Base-by-base conservation (phyloP, 1,140 invertebrate species). In the Idris sp. region DNA sequence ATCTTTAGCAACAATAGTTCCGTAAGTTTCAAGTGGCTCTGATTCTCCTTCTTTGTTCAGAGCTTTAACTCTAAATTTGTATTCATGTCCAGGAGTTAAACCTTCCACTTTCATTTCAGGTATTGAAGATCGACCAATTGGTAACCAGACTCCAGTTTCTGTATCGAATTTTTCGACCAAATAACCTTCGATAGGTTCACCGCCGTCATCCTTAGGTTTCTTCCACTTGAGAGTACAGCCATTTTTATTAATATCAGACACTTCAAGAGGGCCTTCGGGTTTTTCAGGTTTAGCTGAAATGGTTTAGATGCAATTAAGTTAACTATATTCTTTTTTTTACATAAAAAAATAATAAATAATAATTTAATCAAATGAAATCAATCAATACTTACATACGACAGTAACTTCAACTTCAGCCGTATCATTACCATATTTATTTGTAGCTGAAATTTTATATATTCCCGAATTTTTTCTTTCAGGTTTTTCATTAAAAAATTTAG, bases 41-140 rank as follows among this genome's bases (percentile, higher is more conserved):
- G 97, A 98, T 87, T 97, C 96, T 28, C 98, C 97, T 88, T 99
- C 96, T 77, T 96, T 96, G 84, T 99, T 99, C 5, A 98, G 88
- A 6, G 98, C 98, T 80, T 97, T 97, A 1, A 99, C 97, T 56
- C 98, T 91, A 92, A 99, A 99, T 88, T 98, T 96, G 85, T 99
- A 99, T 81, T 98, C 96, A 82, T 98, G 95, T 54, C 97, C 97
- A 58, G 96, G 94, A 59, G 94, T 94, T 26, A 97, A 84, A 14
- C 95, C 95, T 64, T 93, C 93, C 0, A 98, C 95, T 85, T 95
- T 93, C 90, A 96, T 93, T 84, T 97, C 95, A 5, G 95, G 94
- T 15, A 92, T 91, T 56, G 90, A 89, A 15, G 92, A 92, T 85
- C 94, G 94, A 33, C 94, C 96, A 40, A 95, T 93, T 10, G 95